Evolutionary conservation across 2,888 invertebrate species (phyloP), one percentile per base, ranked within the genome.

Genomic region (Cinara cedri): DNA sequence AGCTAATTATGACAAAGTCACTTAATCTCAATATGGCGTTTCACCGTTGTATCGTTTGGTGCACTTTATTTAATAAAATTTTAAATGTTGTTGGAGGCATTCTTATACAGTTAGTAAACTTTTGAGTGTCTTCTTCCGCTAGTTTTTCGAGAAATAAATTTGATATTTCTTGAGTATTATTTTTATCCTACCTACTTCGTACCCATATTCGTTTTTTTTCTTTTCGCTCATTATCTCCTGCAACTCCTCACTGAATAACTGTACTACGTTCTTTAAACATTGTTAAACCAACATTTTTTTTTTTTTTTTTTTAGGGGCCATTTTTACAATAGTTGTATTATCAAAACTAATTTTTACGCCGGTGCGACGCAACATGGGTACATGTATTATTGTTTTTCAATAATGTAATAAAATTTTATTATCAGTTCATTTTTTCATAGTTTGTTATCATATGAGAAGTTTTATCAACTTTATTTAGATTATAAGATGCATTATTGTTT

Each of bases 151-250:
- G 60, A 60, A 60, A 26, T 60, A 60, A 14, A 60, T 60, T 60
- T 60, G 60, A 60, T 60, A 60, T 16, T 60, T 26, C 26, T 16
- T 60, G 26, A 60, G 26, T 26, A 60, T 60, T 60, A 14, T 26
- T 60, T 60, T 26, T 60, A 60, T 60, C 60, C 60, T 26, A 26
- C 60, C 60, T 26, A 60, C 60, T 60, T 60, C 26, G 60, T 60
- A 60, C 26, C 60, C 60, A 60, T 60, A 60, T 60, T 60, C 60
- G 60, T 60, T 60, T 60, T 60, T 57, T 60, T 60, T 60, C 26
- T 26, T 60, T 60, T 14, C 26, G 26, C 14, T 8, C 60, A 60
- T 26, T 60, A 60, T 60, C 26, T 60, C 14, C 26, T 26, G 26
- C 16, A 60, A 60, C 60, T 60, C 16, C 26, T 60, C 60, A 16